These are phyloP conservation scores for Volucella inflata DNA, from an alignment of 2,888 invertebrate species.

Conservation along the genomic window DNA sequence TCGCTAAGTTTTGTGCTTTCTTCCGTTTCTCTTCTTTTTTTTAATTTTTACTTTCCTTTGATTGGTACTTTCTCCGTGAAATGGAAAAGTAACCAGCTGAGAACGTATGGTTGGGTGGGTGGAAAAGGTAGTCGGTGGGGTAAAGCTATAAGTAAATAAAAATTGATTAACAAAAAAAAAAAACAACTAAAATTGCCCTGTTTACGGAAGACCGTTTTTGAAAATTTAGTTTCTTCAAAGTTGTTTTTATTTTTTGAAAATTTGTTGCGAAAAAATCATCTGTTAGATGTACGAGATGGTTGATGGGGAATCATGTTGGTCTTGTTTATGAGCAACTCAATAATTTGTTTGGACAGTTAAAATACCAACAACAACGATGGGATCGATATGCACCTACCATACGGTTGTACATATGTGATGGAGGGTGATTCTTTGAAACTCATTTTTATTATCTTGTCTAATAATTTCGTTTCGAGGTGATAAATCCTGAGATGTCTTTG, in stretches of 20 bases:
- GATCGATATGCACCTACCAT: background rate
- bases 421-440: background rate
- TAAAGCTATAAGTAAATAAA: slow-evolving; percentile 47
- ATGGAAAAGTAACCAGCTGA: slow-evolving; percentile 12
- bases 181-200: slow-evolving; percentile 48
- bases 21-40: slow-evolving; percentile 51
- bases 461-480: slow-evolving; percentile 4
- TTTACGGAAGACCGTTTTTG: slow-evolving; percentile 55
- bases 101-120: slow-evolving; percentile 10
- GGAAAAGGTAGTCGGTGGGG: background rate
- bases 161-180: background rate
- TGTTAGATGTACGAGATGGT: slow-evolving; percentile 11
- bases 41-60: slow-evolving; percentile 44
- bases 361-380: slow-evolving; percentile 5
- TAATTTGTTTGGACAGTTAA: slow-evolving; percentile 45
- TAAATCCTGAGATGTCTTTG: slow-evolving; percentile 36
- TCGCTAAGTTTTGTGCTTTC: slow-evolving; percentile 65
- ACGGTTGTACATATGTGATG: background rate
- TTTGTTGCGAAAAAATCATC: slow-evolving; percentile 30
- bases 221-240: slow-evolving; percentile 48
- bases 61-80: slow-evolving; percentile 41
- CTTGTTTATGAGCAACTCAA: slow-evolving; percentile 28
- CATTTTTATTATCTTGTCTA: slow-evolving; percentile 10
- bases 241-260: slow-evolving; percentile 43
- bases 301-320: slow-evolving; percentile 12